Evolutionary conservation across 2,888 invertebrate genomes (phyloP), one percentile per base, ranked within the genome.

Genomic region (Drosophila histrio): DNA sequence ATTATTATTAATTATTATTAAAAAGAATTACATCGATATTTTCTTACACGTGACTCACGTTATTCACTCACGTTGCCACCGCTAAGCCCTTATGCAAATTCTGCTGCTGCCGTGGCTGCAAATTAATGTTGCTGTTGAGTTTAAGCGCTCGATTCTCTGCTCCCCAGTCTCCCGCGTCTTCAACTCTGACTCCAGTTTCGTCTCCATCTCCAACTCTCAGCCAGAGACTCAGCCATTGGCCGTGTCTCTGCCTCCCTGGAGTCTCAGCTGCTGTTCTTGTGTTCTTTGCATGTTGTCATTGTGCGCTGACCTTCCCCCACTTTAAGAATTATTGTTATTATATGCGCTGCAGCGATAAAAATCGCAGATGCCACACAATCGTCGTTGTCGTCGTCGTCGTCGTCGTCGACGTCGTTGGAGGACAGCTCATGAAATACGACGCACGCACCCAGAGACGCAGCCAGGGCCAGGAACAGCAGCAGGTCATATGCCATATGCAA

Each of bases 241-340:
- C 49, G 50, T 44, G 58, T 56, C 61, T 39, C 24, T 39, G 60
- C 61, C 52, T 62, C 73, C 69, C 62, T 64, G 79, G 74, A 68
- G 72, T 67, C 79, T 77, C 79, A 86, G 84, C 84, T 84, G 88
- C 88, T 76, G 79, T 81, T 82, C 78, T 86, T 83, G 80, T 66
- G 64, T 77, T 87, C 78, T 77, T 76, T 68, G 71, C 74, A 77
- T 86, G 77, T 84, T 73, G 77, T 63, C 71, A 69, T 70, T 66
- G 75, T 74, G 56, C 50, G 69, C 77, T 88, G 86, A 84, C 87
- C 86, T 82, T 80, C 90, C 87, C 88, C 88, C 90, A 89, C 89
- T 90, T 89, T 85, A 90, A 90, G 90, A 90, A 88, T 90, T 90
- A 90, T 90, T 90, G 88, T 90, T 90, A 90, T 89, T 90, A 90